These are phyloP conservation scores for Entosphenus tridentatus DNA, from an alignment of 2,113 vertebrate species.

Conservation along the genomic window DNA sequence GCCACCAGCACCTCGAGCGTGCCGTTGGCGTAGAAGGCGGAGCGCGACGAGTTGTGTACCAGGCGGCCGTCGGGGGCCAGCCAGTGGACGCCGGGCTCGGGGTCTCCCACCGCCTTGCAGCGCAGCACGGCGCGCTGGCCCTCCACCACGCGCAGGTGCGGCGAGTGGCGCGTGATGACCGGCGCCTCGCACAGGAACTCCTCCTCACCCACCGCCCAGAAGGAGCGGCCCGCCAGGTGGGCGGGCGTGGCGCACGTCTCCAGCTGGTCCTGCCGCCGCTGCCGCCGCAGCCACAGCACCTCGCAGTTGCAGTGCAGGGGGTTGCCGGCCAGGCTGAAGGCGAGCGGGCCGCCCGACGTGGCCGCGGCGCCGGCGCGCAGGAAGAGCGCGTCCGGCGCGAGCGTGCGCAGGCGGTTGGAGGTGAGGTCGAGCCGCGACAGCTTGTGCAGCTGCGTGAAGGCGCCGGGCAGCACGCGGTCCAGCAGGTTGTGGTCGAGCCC, in stretches of 20 bases:
- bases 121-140: slow-evolving; percentile 50
- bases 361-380: slow-evolving; percentile 31
- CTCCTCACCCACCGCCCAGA: slow-evolving; percentile 66
- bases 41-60: slow-evolving; percentile 44
- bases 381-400: slow-evolving; percentile 59
- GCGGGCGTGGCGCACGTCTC: slow-evolving; percentile 56
- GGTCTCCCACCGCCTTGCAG: slow-evolving; percentile 56
- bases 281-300: slow-evolving; percentile 49
- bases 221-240: slow-evolving; percentile 48
- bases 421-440: slow-evolving; percentile 67
- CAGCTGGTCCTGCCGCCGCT: slow-evolving; percentile 49
- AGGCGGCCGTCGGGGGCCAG: slow-evolving; percentile 63
- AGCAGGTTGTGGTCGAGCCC: slow-evolving; percentile 75
- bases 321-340: slow-evolving; percentile 61
- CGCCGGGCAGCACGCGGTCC: slow-evolving; percentile 43
- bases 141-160: slow-evolving; percentile 59
- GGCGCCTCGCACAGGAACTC: slow-evolving; percentile 69
- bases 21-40: slow-evolving; percentile 49
- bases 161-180: slow-evolving; percentile 61
- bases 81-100: slow-evolving; percentile 53
- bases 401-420: slow-evolving; percentile 52
- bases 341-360: slow-evolving; percentile 41
- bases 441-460: slow-evolving; percentile 51
- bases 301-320: slow-evolving; percentile 75
- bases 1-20: slow-evolving; percentile 59